Percentiles rank a stretch among this genome's conserved stretches.
phyloP scores from a whole-genome alignment of 2,113 vertebrate species.

The Dendropsophus ebraccatus region DNA sequence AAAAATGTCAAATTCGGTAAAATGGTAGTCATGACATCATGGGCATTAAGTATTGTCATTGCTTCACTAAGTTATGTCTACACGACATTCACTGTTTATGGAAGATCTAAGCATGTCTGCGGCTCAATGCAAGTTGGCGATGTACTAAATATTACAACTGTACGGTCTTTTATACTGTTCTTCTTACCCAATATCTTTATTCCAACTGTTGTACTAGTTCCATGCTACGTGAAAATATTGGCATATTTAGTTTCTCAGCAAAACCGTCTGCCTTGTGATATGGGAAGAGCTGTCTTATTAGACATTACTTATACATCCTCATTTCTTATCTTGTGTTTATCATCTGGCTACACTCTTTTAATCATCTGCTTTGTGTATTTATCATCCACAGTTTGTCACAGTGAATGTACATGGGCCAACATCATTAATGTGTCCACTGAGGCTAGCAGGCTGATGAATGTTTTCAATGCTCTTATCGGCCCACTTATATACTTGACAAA shows the following conservation, averaged over 20 bases:
- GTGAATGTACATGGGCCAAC: slow-evolving; percentile 40
- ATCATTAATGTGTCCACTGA: slow-evolving; percentile 37
- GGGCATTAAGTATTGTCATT: slow-evolving; percentile 21
- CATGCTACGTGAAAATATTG: slow-evolving; percentile 30
- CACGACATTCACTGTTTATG: slow-evolving; percentile 10
- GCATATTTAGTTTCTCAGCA: slow-evolving; percentile 1
- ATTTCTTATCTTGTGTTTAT: slow-evolving; percentile 25
- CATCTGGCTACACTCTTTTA: slow-evolving; percentile 7
- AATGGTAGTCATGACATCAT: slow-evolving; percentile 22
- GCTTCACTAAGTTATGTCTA: slow-evolving; percentile 29
- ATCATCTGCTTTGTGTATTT: slow-evolving; percentile 36
- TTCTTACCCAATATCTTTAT: slow-evolving; percentile 31
- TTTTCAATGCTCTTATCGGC: slow-evolving; percentile 33
- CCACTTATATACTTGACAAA: slow-evolving; percentile 42
- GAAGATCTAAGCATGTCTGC: slow-evolving; percentile 34
- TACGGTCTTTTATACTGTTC: slow-evolving; percentile 35
- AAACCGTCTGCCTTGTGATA: slow-evolving; percentile 21
- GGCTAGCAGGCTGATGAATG: slow-evolving; percentile 22
- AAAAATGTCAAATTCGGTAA: slow-evolving; percentile 45
- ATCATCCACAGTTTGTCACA: slow-evolving; percentile 16
- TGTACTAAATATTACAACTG: slow-evolving; percentile 7
- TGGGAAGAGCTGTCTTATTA: slow-evolving; percentile 41
- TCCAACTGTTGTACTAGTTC: slow-evolving; percentile 25
- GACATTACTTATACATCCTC: slow-evolving; percentile 33
- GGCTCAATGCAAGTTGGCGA: slow-evolving; percentile 43